Base-by-base conservation (phyloP, 2,888 invertebrate species). In the Frankliniella fusca region DNA sequence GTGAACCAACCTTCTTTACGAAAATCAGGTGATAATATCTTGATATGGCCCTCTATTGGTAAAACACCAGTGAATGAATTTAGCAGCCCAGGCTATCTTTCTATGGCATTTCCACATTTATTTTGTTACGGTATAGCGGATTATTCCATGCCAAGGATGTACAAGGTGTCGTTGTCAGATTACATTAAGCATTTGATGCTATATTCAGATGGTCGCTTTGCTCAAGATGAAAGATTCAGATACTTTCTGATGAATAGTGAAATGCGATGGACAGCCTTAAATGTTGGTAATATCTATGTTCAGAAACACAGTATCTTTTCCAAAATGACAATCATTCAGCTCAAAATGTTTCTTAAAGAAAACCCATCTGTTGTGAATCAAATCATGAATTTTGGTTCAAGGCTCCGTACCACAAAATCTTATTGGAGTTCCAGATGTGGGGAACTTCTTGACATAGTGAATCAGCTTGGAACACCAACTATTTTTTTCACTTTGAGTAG, bases 101-200 rank as follows among this genome's bases (percentile, higher is more conserved):
- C 80, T 1, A 61, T 80, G 80, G 83, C 84, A 2, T 38, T 38
- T 5, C 38, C 38, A 2, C 38, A 38, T 38, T 38, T 38, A 38
- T 38, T 38, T 38, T 38, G 38, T 38, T 38, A 38, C 5, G 38
- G 38, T 38, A 38, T 3, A 5, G 38, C 38, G 2, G 38, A 38
- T 5, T 38, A 38, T 5, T 38, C 38, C 38, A 38, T 38, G 38
- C 38, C 38, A 38, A 38, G 38, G 5, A 38, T 3, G 38, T 38
- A 38, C 5, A 38, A 38, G 5, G 38, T 38, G 2, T 38, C 38
- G 5, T 3, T 38, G 5, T 3, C 38, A 38, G 38, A 38, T 38
- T 38, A 38, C 5, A 38, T 38, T 3, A 38, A 38, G 5, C 38
- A 38, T 38, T 5, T 38, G 3, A 38, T 38, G 38, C 38, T 38